Evolutionary conservation across 2,113 vertebrate species (phyloP).

Genomic region (Takifugu bimaculatus): DNA sequence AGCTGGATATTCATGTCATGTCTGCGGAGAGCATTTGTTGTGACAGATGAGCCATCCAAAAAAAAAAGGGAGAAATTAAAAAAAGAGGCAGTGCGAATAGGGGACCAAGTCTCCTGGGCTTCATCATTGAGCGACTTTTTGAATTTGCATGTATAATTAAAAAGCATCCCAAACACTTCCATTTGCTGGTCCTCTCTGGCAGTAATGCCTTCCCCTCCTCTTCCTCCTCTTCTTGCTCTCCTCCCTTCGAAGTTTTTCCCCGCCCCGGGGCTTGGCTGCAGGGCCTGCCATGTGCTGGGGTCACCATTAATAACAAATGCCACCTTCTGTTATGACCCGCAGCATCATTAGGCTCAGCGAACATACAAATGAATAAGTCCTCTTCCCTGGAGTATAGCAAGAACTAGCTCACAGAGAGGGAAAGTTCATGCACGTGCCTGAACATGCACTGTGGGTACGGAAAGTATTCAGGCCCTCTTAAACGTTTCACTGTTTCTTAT

Average conservation of each 20-base stretch:
- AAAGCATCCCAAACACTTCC: constrained; percentile 43
- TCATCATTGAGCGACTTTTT: constrained; percentile 54
- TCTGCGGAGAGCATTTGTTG: constrained; percentile 18
- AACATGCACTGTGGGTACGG: not conserved
- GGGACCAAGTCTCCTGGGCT: constrained; percentile 25
- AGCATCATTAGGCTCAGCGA: constrained; percentile 44
- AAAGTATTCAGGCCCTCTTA: no score
- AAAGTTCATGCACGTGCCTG: constrained; percentile 23
- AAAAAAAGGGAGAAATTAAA: constrained; percentile 6
- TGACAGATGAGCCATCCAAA: constrained; percentile 10
- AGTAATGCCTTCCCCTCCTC: not conserved
- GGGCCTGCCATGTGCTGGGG: constrained; percentile 45
- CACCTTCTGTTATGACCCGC: constrained; percentile 69
- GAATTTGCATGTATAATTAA: constrained; percentile 59
- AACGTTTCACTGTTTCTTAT: no score
- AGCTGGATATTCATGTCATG: constrained; percentile 20
- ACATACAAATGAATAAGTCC: constrained; percentile 29
- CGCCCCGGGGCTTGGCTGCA: constrained; percentile 44
- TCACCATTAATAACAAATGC: constrained; percentile 77
- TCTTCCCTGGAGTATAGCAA: not conserved
- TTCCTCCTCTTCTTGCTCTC: constrained; percentile 5
- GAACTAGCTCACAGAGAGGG: constrained; percentile 7
- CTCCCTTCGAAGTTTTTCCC: constrained; percentile 35
- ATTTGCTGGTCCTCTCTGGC: constrained; percentile 23
- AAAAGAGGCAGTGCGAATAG: not conserved